phyloP scores from a whole-genome alignment of 2,888 invertebrate genomes.

The Cryptocheilus praepositus region DNA sequence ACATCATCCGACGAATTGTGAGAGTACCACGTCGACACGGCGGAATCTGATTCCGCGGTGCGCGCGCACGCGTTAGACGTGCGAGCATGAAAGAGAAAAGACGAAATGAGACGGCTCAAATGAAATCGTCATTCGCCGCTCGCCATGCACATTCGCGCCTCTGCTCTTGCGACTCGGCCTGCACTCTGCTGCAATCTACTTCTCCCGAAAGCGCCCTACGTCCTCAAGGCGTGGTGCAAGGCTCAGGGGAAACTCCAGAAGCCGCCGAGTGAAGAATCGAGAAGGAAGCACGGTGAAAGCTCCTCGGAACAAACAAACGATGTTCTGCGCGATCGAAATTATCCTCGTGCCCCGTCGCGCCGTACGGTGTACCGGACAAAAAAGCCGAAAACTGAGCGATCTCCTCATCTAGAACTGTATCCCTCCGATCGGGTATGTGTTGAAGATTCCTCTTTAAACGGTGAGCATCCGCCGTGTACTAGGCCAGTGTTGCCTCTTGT shows the following conservation, averaged over 20 bases:
- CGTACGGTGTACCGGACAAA: background rate
- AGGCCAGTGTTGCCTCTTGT: too few relatives aligned
- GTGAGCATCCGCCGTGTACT: too few relatives aligned
- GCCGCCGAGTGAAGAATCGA: background rate
- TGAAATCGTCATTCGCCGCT: constrained; percentile 8
- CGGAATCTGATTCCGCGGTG: constrained; percentile 48
- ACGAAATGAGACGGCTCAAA: background rate
- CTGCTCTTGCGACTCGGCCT: too few relatives aligned
- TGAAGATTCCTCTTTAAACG: too few relatives aligned
- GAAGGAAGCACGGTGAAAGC: background rate
- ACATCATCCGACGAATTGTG: constrained; percentile 53
- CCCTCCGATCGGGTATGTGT: background rate
- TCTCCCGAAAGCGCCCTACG: constrained; percentile 29
- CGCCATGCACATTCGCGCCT: too few relatives aligned
- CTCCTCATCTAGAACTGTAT: too few relatives aligned
- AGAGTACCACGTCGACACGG: constrained; percentile 55
- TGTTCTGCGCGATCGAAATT: too few relatives aligned
- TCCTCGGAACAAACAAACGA: too few relatives aligned
- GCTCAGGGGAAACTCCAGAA: background rate
- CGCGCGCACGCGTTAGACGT: constrained; percentile 37
- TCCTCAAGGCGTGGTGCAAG: too few relatives aligned
- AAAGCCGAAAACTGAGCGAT: background rate
- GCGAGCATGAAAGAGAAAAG: constrained; percentile 47
- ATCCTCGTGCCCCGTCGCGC: too few relatives aligned
- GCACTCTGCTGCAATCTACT: constrained; percentile 34